These are phyloP conservation scores for Pelvicachromis taeniatus DNA, from an alignment of 2,113 vertebrate species.

Conservation along the genomic window DNA sequence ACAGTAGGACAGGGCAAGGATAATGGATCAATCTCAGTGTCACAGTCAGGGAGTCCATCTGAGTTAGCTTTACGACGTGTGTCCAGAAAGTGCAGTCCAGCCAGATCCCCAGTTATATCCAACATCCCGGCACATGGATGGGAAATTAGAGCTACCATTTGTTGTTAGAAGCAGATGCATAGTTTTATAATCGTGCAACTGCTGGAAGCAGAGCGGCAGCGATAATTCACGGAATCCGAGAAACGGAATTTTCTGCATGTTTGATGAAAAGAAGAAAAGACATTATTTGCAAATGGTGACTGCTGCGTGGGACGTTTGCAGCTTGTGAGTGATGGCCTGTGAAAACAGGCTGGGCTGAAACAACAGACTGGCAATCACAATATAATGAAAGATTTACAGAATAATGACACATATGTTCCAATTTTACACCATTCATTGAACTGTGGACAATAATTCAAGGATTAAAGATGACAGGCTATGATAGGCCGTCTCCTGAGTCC, in stretches of 20 bases:
- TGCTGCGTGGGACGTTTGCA: neutral
- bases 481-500: conserved; percentile 40
- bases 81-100: conserved; percentile 20
- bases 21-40: conserved; percentile 39
- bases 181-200: neutral
- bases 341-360: neutral
- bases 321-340: neutral
- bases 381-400: conserved; percentile 42
- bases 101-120: conserved; percentile 1
- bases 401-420: conserved; percentile 65
- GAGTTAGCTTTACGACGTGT: conserved; percentile 52
- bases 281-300: neutral
- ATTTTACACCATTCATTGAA: conserved; percentile 53
- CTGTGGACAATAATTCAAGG: conserved; percentile 44
- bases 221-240: neutral
- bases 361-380: neutral
- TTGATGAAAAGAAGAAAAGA: neutral
- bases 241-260: neutral
- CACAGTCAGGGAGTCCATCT: conserved; percentile 31
- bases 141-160: conserved; percentile 14
- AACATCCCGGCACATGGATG: conserved; percentile 20
- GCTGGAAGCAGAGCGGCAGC: neutral
- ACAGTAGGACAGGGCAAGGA: conserved; percentile 22
- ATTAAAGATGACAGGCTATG: conserved; percentile 49
- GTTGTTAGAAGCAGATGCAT: neutral